Evolutionary conservation across 2,888 invertebrate species (phyloP), one percentile per base, ranked within the genome.

Genomic region (Frankliniella intonsa): DNA sequence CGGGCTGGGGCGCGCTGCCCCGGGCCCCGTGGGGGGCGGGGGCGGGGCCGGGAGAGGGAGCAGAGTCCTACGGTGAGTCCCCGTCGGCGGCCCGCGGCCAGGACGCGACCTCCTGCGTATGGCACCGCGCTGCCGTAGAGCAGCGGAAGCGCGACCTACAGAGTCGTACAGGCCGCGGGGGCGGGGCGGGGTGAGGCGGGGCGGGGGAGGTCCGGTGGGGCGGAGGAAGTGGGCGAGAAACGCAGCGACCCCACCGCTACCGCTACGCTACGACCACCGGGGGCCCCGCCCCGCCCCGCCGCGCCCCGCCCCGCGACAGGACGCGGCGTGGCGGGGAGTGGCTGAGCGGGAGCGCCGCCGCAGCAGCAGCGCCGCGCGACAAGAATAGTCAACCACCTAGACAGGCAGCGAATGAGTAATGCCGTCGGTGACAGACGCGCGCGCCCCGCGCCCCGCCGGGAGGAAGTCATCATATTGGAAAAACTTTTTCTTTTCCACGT

Each of bases 401-500:
- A 25, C 11, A 7, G 69, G 25, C 69, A 25, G 22, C 69, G 7
- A 76, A 76, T 76, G 69, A 76, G 69, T 76, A 25, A 76, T 76
- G 69, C 12, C 2, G 25, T 11, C 25, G 25, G 69, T 76, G 69
- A 76, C 69, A 76, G 69, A 76, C 69, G 14, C 55, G 55, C 38
- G 55, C 55, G 55, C 17, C 55, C 17, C 38, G 38, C 38, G 38
- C 5, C 38, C 38, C 38, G 38, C 38, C 38, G 38, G 22, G 25
- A 76, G 69, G 69, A 76, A 76, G 69, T 22, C 69, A 25, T 76
- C 69, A 76, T 76, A 76, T 76, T 25, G 69, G 69, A 22, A 76
- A 76, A 22, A 76, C 69, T 76, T 76, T 62, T 62, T 62, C 62
- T 62, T 62, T 5, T 76, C 69, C 69, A 25, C 69, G 25, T 76